Evolutionary conservation across 2,888 invertebrate species (phyloP).

Genomic region (Stramonita haemastoma): DNA sequence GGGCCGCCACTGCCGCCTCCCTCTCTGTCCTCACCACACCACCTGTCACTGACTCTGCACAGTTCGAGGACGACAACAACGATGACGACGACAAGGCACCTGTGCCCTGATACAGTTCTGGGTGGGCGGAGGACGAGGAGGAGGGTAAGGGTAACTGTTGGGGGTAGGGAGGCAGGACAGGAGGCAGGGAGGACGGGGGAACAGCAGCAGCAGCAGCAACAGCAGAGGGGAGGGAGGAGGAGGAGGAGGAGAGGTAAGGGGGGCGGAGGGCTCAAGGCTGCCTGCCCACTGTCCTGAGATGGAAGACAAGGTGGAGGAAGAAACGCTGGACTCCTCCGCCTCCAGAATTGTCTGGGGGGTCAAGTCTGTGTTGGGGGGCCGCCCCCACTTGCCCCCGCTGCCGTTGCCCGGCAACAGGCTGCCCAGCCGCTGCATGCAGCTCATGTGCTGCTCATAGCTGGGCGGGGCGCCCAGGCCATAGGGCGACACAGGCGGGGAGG

Average conservation of each 20-base stretch:
- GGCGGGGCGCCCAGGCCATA: slow-evolving; percentile 80
- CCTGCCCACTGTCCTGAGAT: background rate
- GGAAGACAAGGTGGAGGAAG: background rate
- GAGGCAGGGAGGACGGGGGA: slow-evolving; percentile 20
- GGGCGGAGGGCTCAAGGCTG: background rate
- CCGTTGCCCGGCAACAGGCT: slow-evolving; percentile 35
- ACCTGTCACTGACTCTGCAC: slow-evolving; percentile 16
- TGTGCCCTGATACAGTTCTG: slow-evolving; percentile 23
- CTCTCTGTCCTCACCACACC: background rate
- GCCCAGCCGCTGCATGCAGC: slow-evolving; percentile 57
- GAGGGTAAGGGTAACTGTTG: slow-evolving; percentile 14
- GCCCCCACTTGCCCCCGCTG: slow-evolving; percentile 43
- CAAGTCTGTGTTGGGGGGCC: slow-evolving; percentile 24
- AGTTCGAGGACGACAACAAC: background rate
- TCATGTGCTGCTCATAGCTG: slow-evolving; percentile 82
- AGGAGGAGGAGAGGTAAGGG: background rate
- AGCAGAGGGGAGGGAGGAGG: slow-evolving; percentile 8
- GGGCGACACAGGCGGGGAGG: slow-evolving; percentile 84
- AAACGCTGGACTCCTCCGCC: slow-evolving; percentile 20
- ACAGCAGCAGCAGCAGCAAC: slow-evolving; percentile 1
- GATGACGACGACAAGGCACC: slow-evolving; percentile 15
- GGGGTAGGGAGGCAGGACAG: slow-evolving; percentile 19
- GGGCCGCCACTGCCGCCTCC: background rate
- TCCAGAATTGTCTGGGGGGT: slow-evolving; percentile 35
- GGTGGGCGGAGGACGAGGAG: background rate